Evolutionary conservation across 2,797 vertebrate species (phyloP), one percentile per base, ranked within the genome.

Genomic region (Etheostoma perlongum): DNA sequence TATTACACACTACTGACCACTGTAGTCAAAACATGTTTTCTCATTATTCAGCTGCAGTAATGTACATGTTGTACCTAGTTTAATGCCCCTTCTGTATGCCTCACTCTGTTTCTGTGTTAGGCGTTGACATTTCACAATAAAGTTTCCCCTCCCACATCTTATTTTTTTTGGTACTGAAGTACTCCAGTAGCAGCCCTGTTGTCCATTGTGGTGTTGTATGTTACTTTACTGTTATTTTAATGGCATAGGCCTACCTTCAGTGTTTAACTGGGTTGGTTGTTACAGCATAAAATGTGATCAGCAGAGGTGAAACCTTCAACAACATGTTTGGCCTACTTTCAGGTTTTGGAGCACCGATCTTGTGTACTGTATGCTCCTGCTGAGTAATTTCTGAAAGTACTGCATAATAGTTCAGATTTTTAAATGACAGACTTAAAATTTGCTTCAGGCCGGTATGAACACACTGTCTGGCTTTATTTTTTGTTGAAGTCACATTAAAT

Each of bases 81-180:
- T n/a, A 58, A 49, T 78, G 62, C 36, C 70, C 60, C 42, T 44
- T 11, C 36, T 40, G 36, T 40, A 16, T 67, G 21, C 62, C 27
- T 78, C 7, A 8, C 30, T 60, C 42, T 49, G 33, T 82, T 88
- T 62, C 74, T 84, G 75, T 68, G 13, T 69, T 78, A 78, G 65
- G 62, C n/a, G n/a, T 40, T 91, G 83, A 89, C 90, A 89, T 92
- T 89, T 89, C 78, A 82, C 19, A 63, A 63, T 44, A 71, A 84
- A 91, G 71, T 89, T 91, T 55, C 92, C 91, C 92, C 90, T 91
- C 91, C 91, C 83, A 93, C 91, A 83, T 79, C 30, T 40, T 85
- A 18, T 57, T 61, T 67, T 79, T 67, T 63, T 61, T 83, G 66
- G 19, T 55, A 6, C 27, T 74, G 3, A 27, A 72, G 27, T 58